phyloP scores from a whole-genome alignment of 2,113 vertebrate genomes.

The Oenanthe oenanthe region DNA sequence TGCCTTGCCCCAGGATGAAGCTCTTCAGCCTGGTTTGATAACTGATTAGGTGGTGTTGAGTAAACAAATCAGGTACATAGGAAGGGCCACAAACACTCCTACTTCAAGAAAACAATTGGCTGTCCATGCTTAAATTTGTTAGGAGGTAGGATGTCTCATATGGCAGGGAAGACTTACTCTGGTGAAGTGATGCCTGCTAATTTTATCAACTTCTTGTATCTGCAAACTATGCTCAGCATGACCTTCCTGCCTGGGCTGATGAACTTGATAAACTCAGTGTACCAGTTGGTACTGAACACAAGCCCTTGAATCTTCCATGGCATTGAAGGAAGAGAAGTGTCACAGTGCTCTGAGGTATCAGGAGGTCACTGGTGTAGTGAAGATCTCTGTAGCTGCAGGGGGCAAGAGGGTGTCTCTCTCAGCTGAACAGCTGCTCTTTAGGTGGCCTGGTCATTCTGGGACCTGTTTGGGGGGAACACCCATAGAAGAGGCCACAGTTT shows the following conservation, averaged over 20 bases:
- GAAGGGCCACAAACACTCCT: not conserved
- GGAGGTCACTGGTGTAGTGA: not conserved
- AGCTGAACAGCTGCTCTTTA: not conserved
- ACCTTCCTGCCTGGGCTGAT: not conserved
- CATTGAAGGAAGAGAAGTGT: not conserved
- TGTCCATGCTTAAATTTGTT: not conserved
- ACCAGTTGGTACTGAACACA: not conserved
- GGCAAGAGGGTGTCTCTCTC: not conserved
- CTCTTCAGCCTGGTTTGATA: not conserved
- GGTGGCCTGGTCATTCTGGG: not conserved
- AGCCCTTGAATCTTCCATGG: not conserved
- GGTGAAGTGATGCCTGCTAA: not conserved
- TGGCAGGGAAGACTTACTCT: not conserved
- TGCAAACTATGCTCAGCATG: not conserved
- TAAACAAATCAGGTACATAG: not conserved
- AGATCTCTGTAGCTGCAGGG: not conserved
- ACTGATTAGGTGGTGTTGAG: not conserved
- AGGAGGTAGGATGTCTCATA: not conserved
- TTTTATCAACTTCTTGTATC: not conserved
- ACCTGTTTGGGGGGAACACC: not conserved
- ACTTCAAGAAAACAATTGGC: not conserved
- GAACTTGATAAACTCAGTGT: not conserved
- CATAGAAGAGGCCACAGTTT: not conserved
- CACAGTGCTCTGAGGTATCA: not conserved
- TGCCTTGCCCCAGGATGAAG: not conserved